Conservation (phyloP, 2,113 vertebrate species). For the Sciurus niger region DNA sequence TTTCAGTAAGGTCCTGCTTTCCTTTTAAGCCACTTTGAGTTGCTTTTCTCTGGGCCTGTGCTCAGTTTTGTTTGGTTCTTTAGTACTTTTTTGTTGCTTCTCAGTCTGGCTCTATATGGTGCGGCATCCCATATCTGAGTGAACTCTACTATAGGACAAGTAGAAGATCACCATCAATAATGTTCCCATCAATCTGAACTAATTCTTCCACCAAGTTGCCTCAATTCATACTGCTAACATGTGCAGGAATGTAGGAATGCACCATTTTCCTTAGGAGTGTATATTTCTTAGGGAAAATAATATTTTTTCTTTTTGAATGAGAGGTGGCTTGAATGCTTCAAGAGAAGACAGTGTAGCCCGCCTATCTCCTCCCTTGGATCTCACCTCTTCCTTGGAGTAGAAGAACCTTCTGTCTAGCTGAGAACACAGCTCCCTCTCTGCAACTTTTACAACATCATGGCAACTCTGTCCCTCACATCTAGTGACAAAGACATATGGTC, state of each 20-base stretch:
- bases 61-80: not conserved
- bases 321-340: not conserved
- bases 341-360: not conserved
- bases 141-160: not conserved
- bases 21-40: not conserved
- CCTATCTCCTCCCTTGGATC: not conserved
- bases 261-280: not conserved
- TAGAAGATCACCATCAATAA: not conserved
- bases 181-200: not conserved
- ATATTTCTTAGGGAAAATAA: not conserved
- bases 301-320: not conserved
- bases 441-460: not conserved
- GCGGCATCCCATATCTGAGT: not conserved
- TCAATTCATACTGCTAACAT: not conserved
- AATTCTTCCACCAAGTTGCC: not conserved
- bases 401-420: constrained; percentile 46
- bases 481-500: constrained; percentile 37
- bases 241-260: not conserved
- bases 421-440: not conserved
- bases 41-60: not conserved
- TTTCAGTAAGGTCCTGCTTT: not conserved
- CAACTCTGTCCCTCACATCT: constrained; percentile 24
- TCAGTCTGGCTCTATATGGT: not conserved
- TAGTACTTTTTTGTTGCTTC: not conserved
- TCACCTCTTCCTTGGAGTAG: not conserved